Conservation (phyloP, 92 coral and sea anemone genomes). For the Zoanthus sansibaricus region DNA sequence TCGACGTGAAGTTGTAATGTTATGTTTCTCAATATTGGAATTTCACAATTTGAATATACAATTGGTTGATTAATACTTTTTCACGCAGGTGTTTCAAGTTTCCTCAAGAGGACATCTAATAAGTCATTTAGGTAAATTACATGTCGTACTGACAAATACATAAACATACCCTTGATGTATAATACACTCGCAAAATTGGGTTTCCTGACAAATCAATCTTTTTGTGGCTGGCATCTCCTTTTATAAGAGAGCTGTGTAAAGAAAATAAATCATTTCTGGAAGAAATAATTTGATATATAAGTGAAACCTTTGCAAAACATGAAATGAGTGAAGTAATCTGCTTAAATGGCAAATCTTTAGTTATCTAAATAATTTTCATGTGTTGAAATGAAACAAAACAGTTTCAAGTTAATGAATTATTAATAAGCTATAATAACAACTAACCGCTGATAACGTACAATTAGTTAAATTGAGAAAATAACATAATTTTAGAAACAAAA, state of each 20-base stretch:
- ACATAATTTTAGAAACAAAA: no score
- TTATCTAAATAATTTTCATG: no score
- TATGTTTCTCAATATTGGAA: no score
- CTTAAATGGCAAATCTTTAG: background rate
- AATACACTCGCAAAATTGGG: constrained; percentile 84
- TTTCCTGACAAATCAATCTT: constrained; percentile 88
- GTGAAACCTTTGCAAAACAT: background rate
- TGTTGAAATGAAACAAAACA: no score
- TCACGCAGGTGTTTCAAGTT: no score
- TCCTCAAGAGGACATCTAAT: no score
- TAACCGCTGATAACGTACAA: no score
- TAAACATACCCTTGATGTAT: constrained; percentile 68
- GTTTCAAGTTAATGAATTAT: no score
- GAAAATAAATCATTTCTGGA: background rate
- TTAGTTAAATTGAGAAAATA: no score
- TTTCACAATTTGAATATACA: background rate
- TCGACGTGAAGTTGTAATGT: no score
- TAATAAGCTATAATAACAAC: no score
- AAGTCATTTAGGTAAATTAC: background rate
- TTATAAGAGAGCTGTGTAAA: constrained; percentile 78
- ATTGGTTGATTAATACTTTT: background rate
- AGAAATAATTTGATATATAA: background rate
- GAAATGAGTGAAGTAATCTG: background rate
- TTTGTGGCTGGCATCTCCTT: constrained; percentile 97
- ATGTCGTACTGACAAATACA: background rate